A percentile compares a stretch with the other conserved stretches of the same genome.
Evolutionary conservation across 2,113 vertebrate species (phyloP).

Genomic region (Heteronetta atricapilla): DNA sequence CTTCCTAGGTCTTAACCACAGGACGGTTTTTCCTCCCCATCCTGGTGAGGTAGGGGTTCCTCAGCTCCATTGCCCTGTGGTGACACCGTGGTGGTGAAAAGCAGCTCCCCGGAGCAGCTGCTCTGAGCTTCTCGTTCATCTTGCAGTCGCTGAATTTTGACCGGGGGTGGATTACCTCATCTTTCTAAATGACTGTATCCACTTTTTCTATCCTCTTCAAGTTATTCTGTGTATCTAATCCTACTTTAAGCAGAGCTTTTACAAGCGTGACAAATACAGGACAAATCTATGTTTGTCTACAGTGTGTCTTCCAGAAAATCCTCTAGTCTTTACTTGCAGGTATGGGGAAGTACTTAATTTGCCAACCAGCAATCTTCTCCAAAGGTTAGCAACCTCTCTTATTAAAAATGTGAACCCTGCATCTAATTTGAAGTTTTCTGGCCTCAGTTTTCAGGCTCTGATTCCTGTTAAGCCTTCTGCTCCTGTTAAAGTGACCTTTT

Average conservation of each 20-base stretch:
- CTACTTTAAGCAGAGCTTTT: background rate
- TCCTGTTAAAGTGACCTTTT: background rate
- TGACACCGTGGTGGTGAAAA: background rate
- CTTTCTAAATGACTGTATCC: background rate
- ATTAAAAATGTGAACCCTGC: conserved; percentile 28
- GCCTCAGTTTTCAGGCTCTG: background rate
- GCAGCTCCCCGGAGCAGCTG: background rate
- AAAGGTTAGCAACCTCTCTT: background rate
- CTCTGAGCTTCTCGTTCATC: background rate
- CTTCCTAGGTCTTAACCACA: background rate
- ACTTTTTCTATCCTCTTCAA: background rate
- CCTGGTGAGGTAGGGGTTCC: background rate
- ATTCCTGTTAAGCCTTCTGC: background rate
- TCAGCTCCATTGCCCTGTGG: background rate
- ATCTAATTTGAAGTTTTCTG: conserved; percentile 23
- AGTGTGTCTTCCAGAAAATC: background rate
- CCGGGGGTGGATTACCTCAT: background rate
- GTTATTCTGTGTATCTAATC: background rate
- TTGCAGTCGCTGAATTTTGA: background rate
- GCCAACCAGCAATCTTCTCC: background rate
- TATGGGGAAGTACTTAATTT: background rate
- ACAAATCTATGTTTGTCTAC: background rate
- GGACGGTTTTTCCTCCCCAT: background rate
- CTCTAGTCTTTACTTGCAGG: background rate
- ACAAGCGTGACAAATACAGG: background rate